Evolutionary conservation across 2,888 invertebrate species (phyloP).

Genomic region (Biston betularia): DNA sequence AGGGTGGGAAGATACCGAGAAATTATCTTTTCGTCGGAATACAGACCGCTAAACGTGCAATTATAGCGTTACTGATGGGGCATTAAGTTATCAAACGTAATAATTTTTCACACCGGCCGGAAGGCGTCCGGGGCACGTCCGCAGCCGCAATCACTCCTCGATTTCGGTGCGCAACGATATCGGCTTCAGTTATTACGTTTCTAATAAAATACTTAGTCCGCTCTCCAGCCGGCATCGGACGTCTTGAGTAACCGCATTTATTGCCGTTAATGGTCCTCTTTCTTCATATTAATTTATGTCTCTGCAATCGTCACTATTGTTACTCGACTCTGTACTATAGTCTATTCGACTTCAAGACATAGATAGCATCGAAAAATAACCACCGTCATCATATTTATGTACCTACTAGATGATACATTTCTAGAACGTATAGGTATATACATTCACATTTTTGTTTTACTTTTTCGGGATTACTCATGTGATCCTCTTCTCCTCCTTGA

Average conservation of each 20-base stretch:
- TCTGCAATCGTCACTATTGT: conserved; percentile 51
- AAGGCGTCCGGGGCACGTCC: conserved; percentile 81
- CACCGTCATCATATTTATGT: no score
- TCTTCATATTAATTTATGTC: conserved; percentile 72
- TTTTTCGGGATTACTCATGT: no score
- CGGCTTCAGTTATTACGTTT: conserved; percentile 69
- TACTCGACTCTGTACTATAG: conserved; percentile 46
- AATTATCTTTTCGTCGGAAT: conserved; percentile 80
- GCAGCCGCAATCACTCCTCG: conserved; percentile 69
- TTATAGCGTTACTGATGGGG: conserved; percentile 82
- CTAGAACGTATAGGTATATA: no score
- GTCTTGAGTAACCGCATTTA: conserved; percentile 82
- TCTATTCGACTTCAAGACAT: no score
- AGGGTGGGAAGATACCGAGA: conserved; percentile 83
- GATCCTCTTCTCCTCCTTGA: no score
- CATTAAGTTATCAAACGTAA: conserved; percentile 83
- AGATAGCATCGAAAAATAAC: no score
- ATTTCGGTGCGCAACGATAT: conserved; percentile 65
- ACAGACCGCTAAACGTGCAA: conserved; percentile 83
- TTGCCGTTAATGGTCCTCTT: conserved; percentile 76
- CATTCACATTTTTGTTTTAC: no score
- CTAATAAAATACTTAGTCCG: conserved; percentile 74
- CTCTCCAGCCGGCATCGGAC: conserved; percentile 64
- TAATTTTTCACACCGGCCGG: conserved; percentile 83
- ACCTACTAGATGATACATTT: no score